Conservation (phyloP, 1,140 invertebrate species). For the Drosophila pandora region DNA sequence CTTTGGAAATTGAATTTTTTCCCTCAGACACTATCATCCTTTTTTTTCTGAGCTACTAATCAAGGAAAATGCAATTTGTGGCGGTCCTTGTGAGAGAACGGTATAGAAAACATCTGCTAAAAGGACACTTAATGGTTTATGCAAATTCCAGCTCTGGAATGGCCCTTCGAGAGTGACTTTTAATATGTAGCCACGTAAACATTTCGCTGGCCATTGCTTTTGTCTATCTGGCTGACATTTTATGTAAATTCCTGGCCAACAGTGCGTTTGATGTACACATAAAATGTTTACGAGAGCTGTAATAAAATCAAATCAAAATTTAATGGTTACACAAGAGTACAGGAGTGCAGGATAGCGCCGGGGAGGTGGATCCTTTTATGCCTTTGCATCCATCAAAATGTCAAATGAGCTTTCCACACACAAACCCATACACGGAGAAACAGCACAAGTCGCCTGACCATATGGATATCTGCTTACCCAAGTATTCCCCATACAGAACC, state of each 20-base stretch:
- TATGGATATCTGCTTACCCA: conserved; percentile 15
- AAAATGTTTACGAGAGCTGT: conserved; percentile 72
- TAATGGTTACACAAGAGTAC: conserved; percentile 52
- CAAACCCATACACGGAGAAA: conserved; percentile 33
- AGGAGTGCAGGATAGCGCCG: conserved; percentile 2
- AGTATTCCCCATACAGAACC: conserved; percentile 1
- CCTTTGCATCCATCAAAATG: conserved; percentile 75
- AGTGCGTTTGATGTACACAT: conserved; percentile 73
- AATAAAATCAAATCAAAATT: conserved; percentile 81
- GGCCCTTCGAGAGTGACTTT: conserved; percentile 59
- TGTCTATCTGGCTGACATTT: conserved; percentile 44
- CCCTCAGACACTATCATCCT: neutral
- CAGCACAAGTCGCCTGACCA: conserved; percentile 20
- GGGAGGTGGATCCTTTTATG: conserved; percentile 42
- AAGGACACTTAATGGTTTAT: conserved; percentile 70
- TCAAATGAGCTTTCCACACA: conserved; percentile 75
- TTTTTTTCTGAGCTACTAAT: conserved; percentile 7
- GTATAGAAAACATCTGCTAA: conserved; percentile 37
- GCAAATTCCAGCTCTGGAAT: conserved; percentile 64
- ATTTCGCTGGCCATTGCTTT: conserved; percentile 54
- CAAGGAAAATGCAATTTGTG: conserved; percentile 26
- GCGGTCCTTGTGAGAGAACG: neutral
- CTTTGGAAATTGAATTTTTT: conserved; percentile 34
- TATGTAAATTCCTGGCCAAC: conserved; percentile 68
- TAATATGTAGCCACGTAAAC: conserved; percentile 72